These are phyloP conservation scores for Amphipoea oculea DNA, from an alignment of 2,888 invertebrate genomes.

Conservation along the genomic window DNA sequence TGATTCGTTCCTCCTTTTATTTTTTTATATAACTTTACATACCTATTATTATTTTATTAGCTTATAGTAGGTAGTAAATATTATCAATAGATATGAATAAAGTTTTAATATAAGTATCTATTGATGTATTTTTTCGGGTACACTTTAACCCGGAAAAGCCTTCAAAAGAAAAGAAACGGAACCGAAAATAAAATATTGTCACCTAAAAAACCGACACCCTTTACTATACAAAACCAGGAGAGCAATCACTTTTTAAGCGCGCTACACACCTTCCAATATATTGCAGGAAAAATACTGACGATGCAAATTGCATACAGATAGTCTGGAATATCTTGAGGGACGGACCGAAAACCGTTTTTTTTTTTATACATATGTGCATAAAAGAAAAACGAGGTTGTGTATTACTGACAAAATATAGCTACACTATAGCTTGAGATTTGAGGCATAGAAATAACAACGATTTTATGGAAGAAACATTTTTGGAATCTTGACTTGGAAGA, in stretches of 20 bases:
- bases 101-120: background rate
- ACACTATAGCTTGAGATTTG: slow-evolving; percentile 24
- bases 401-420: slow-evolving; percentile 12
- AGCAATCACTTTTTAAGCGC: slow-evolving; percentile 47
- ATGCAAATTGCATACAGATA: slow-evolving; percentile 62
- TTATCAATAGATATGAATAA: too few relatives aligned
- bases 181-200: slow-evolving; percentile 17
- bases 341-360: slow-evolving; percentile 25
- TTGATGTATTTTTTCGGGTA: background rate
- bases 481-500: slow-evolving; percentile 10
- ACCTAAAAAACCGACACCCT: slow-evolving; percentile 14
- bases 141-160: background rate
- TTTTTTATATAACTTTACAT: too few relatives aligned
- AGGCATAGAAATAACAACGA: slow-evolving; percentile 5
- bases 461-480: slow-evolving; percentile 35
- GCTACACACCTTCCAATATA: slow-evolving; percentile 50
- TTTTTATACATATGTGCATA: slow-evolving; percentile 6
- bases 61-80: too few relatives aligned
- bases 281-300: slow-evolving; percentile 53
- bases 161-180: background rate
- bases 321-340: slow-evolving; percentile 48
- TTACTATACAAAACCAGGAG: slow-evolving; percentile 19
- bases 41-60: too few relatives aligned
- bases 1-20: too few relatives aligned
- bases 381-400: slow-evolving; percentile 24